Percentiles rank a stretch among this genome's conserved stretches.
Conservation (phyloP, 2,797 vertebrate species). For the Sebastes jordani region DNA sequence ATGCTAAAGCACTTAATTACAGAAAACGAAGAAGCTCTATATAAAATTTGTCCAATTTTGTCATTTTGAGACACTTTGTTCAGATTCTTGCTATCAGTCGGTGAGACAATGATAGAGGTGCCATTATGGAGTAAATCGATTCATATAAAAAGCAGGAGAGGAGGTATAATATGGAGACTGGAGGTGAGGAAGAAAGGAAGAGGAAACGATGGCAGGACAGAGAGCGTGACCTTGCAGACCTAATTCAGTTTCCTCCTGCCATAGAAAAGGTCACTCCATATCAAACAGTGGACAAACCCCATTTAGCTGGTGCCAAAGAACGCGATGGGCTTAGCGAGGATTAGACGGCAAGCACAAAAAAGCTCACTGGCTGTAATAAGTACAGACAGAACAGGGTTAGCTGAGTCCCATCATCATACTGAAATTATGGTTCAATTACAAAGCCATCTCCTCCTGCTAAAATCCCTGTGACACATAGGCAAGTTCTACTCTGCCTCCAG, state of each 20-base stretch:
- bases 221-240: background rate
- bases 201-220: background rate
- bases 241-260: slow-evolving; percentile 42
- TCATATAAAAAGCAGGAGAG: background rate
- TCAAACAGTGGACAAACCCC: slow-evolving; percentile 43
- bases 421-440: slow-evolving; percentile 44
- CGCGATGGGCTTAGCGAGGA: slow-evolving; percentile 40
- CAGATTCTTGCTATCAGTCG: background rate
- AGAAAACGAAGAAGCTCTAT: background rate
- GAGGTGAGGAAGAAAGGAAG: background rate
- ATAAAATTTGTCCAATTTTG: slow-evolving; percentile 12
- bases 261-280: slow-evolving; percentile 47
- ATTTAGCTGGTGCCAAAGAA: slow-evolving; percentile 44
- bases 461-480: background rate
- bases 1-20: background rate
- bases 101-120: background rate
- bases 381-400: slow-evolving; percentile 19
- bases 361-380: slow-evolving; percentile 22
- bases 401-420: slow-evolving; percentile 6
- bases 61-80: background rate
- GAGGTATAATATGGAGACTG: background rate
- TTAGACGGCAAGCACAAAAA: slow-evolving; percentile 47
- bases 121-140: slow-evolving; percentile 17
- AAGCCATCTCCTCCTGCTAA: slow-evolving; percentile 2
- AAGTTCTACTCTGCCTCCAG: background rate